Evolutionary conservation across 2,888 invertebrate species (phyloP), one percentile per base, ranked within the genome.

Genomic region (Meliscaeva auricollis): DNA sequence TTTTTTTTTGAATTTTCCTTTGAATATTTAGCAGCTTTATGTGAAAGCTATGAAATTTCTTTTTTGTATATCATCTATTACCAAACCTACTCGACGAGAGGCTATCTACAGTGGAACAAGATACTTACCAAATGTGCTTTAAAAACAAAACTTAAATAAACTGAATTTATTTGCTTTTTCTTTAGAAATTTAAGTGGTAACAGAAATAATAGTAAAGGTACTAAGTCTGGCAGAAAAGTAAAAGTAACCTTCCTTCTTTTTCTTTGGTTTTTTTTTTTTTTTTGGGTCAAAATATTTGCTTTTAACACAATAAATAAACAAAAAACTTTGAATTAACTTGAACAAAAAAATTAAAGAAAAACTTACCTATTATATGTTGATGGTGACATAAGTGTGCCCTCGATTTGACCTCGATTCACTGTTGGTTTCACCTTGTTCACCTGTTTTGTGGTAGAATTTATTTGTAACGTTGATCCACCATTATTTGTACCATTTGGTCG

Each of bases 351-450:
- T 3, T 9, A 38, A 74, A 82, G n/a, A 26, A 46, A 15, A 68
- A 20, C 88, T 90, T 89, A 92, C 92, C 95, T 94, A 91, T 95
- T 95, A 91, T 95, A 95, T 87, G 93, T 93, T 87, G 95, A 95
- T 87, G 95, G 94, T 90, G 94, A 94, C 89, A 94, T 94, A 92
- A 95, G 94, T 93, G 95, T 95, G 20, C 91, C 91, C 89, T 97
- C 97, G 46, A 95, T 94, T 68, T 95, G 94, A 80, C 94, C 94
- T 92, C 97, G 94, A 91, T 96, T 97, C 82, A 97, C 96, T 90
- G 96, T 97, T 56, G 97, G 97, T 92, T 97, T 97, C 89, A 97
- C 97, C 92, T 97, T 97, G 93, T 97, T 97, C 91, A 97, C 96
- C 93, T 97, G 97, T 90, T 97, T 95, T 88, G 96, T 95, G 2